These are phyloP conservation scores for Caenorhabditis sulstoni DNA, from an alignment of 2,888 invertebrate genomes.

Conservation along the genomic window DNA sequence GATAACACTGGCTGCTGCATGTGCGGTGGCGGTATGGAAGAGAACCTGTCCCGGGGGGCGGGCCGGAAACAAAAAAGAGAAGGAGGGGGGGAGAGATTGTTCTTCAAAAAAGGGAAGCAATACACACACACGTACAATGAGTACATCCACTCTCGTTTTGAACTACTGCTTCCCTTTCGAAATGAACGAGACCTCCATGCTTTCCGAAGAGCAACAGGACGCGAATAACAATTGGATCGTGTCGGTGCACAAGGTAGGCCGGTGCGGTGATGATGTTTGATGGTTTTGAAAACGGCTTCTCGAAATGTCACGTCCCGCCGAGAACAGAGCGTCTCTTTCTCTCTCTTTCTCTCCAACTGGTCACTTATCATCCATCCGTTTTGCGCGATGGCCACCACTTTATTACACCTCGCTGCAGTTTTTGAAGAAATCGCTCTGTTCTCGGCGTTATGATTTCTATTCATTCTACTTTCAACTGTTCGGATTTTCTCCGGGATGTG, in stretches of 20 bases:
- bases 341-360: conserved; percentile 13
- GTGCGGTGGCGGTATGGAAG: conserved; percentile 18
- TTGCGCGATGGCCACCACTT: conserved; percentile 16
- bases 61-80: conserved; percentile 14
- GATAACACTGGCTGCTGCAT: conserved; percentile 13
- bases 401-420: conserved; percentile 33
- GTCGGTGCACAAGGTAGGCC: conserved; percentile 37
- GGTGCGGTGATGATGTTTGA: conserved; percentile 19
- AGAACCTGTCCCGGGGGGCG: conserved; percentile 52
- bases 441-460: conserved; percentile 33
- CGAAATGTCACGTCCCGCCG: conserved; percentile 44
- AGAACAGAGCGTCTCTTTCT: conserved; percentile 35
- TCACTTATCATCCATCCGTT: conserved; percentile 44
- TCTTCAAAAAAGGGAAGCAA: conserved; percentile 57
- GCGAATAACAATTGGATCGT: conserved; percentile 47
- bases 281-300: conserved; percentile 28
- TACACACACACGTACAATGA: conserved; percentile 52
- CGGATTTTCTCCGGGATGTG: conserved; percentile 45
- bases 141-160: conserved; percentile 45
- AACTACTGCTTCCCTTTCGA: conserved; percentile 55
- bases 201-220: conserved; percentile 42
- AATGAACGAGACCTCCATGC: conserved; percentile 3
- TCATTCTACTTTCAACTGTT: conserved; percentile 44
- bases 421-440: conserved; percentile 25
- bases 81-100: conserved; percentile 33